These are phyloP conservation scores for Desoria tigrina DNA, from an alignment of 2,888 invertebrate genomes.

Conservation along the genomic window DNA sequence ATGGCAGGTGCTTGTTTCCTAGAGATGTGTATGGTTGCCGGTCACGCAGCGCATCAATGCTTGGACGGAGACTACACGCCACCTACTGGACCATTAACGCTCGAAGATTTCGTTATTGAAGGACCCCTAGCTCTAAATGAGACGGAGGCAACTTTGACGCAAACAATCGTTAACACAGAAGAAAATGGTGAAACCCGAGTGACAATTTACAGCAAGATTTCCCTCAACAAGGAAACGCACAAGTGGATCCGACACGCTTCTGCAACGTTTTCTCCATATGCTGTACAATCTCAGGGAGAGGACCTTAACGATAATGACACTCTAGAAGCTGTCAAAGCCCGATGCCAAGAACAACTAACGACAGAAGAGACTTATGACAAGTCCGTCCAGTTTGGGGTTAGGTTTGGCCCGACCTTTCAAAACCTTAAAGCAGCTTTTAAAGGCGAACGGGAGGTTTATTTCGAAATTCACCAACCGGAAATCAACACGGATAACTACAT, in stretches of 20 bases:
- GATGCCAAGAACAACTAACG: no score
- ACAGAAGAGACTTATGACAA: not conserved
- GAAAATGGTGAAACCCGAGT: conserved; percentile 5
- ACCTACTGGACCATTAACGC: conserved; percentile 18
- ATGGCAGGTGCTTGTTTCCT: conserved; percentile 31
- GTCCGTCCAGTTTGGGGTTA: not conserved
- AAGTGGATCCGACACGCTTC: conserved; percentile 13
- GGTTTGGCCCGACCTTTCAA: not conserved
- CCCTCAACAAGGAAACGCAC: not conserved
- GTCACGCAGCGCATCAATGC: conserved; percentile 18
- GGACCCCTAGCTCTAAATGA: conserved; percentile 21
- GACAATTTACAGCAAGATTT: not conserved
- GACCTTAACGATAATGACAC: no score
- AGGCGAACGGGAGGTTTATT: no score
- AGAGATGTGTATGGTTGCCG: conserved; percentile 29
- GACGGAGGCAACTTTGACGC: conserved; percentile 15
- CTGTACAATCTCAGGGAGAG: no score
- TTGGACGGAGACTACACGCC: not conserved
- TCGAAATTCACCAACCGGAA: not conserved
- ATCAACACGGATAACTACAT: not conserved
- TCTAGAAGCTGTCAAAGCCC: not conserved
- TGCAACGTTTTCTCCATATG: conserved; percentile 11
- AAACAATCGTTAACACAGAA: not conserved
- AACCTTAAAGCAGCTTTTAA: no score
- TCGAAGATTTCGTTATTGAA: conserved; percentile 20